Evolutionary conservation across 2,888 invertebrate species (phyloP).

Genomic region (Euzophera pinguis): DNA sequence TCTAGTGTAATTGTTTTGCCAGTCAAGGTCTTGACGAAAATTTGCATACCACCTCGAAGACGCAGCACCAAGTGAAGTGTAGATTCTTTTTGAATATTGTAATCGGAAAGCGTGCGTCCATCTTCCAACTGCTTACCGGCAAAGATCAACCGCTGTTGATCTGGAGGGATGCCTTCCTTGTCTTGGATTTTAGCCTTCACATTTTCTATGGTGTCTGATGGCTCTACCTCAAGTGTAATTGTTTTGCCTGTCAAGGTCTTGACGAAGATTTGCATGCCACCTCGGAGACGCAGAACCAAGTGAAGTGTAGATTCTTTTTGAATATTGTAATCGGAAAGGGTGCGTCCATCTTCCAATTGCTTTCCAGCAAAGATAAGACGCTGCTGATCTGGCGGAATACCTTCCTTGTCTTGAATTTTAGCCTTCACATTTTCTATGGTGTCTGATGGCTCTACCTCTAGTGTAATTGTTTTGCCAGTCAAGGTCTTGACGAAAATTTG

Average conservation of each 20-base stretch:
- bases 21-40: conserved; percentile 73
- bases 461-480: no score
- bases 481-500: no score
- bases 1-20: conserved; percentile 80
- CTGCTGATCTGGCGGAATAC: no score
- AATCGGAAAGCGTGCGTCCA: conserved; percentile 83
- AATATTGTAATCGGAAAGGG: no score
- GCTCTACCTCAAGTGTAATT: conserved; percentile 52
- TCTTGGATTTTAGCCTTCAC: conserved; percentile 82
- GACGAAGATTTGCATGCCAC: conserved; percentile 37
- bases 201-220: conserved; percentile 83
- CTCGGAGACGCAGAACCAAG: no score
- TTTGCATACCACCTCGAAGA: conserved; percentile 82
- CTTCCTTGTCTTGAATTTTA: no score
- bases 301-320: no score
- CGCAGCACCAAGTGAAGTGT: conserved; percentile 81
- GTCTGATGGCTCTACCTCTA: no score
- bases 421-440: no score
- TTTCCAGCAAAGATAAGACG: no score
- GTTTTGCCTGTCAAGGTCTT: conserved; percentile 36
- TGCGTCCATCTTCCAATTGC: no score
- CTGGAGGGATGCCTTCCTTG: conserved; percentile 79
- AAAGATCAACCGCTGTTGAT: conserved; percentile 82
- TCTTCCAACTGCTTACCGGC: conserved; percentile 86
- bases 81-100: conserved; percentile 84